A percentile compares a stretch with the other conserved stretches of the same genome.
These are phyloP conservation scores for Phyllotreta cruciferae DNA, from an alignment of 2,888 invertebrate species.

Conservation along the genomic window DNA sequence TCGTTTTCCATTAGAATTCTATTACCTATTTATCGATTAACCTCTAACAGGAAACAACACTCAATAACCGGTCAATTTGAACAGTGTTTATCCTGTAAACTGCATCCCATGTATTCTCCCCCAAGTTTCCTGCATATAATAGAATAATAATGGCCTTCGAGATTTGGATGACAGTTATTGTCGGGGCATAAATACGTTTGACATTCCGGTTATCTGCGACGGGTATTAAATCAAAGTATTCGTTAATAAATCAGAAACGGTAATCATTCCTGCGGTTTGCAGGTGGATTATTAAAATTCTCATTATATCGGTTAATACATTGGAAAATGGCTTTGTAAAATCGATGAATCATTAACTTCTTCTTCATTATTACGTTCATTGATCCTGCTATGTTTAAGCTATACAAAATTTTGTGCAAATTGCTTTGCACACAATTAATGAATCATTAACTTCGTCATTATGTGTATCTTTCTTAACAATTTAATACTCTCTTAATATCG, in stretches of 20 bases:
- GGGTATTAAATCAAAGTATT: constrained; percentile 33
- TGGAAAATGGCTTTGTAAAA: no score
- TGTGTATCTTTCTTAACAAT: no score
- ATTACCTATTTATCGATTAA: constrained; percentile 18
- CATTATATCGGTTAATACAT: no score
- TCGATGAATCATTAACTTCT: no score
- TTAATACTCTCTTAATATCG: no score
- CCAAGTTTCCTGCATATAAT: constrained; percentile 28
- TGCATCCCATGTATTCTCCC: constrained; percentile 22
- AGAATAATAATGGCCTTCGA: constrained; percentile 28
- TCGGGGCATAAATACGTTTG: constrained; percentile 32
- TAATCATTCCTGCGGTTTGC: not conserved
- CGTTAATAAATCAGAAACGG: constrained; percentile 21
- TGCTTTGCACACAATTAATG: no score
- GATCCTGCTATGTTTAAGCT: no score
- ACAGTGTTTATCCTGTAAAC: constrained; percentile 3
- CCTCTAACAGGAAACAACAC: constrained; percentile 21
- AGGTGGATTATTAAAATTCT: no score
- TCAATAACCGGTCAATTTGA: constrained; percentile 22
- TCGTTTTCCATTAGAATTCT: no score
- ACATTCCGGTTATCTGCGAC: constrained; percentile 29
- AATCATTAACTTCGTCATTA: no score
- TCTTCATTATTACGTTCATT: no score
- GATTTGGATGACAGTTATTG: constrained; percentile 31
- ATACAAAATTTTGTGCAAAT: no score